phyloP scores from a whole-genome alignment of 2,888 invertebrate genomes.

The Caenorhabditis macrosperma region DNA sequence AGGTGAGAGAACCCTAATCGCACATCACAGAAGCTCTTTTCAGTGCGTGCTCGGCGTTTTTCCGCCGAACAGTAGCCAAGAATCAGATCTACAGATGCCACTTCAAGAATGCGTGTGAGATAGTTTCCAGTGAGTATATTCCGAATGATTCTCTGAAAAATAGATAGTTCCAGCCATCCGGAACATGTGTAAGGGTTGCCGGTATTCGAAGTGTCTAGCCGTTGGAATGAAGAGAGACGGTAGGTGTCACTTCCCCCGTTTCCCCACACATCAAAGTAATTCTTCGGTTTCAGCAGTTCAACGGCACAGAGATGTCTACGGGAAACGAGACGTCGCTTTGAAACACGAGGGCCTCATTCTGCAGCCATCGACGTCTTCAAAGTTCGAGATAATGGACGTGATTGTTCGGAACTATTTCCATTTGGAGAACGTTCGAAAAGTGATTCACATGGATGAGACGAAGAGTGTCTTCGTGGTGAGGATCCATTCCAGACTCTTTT shows the following conservation, averaged over 20 bases:
- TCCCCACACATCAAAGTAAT: not conserved
- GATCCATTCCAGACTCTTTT: no score
- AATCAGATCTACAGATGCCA: not conserved
- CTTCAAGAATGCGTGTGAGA: not conserved
- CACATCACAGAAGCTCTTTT: not conserved
- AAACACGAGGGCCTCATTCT: not conserved
- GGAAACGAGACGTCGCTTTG: slow-evolving; percentile 23
- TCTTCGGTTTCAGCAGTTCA: slow-evolving; percentile 33
- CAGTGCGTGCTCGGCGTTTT: slow-evolving; percentile 10
- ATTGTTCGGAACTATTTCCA: slow-evolving; percentile 10
- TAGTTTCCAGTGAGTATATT: not conserved
- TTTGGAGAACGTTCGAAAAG: slow-evolving; percentile 16
- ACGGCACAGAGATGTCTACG: slow-evolving; percentile 47
- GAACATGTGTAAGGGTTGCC: not conserved
- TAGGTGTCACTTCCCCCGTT: no score
- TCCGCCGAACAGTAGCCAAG: not conserved
- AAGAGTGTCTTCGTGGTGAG: slow-evolving; percentile 17
- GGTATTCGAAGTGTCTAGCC: not conserved
- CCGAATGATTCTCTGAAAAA: not conserved
- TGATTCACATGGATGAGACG: slow-evolving; percentile 9
- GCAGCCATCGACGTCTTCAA: not conserved
- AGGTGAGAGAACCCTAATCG: not conserved
- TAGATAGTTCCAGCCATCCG: not conserved
- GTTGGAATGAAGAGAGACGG: slow-evolving; percentile 6
- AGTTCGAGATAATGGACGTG: slow-evolving; percentile 6